Base-by-base conservation (phyloP, 1,140 invertebrate genomes). In the Diachasmimorpha longicaudata region DNA sequence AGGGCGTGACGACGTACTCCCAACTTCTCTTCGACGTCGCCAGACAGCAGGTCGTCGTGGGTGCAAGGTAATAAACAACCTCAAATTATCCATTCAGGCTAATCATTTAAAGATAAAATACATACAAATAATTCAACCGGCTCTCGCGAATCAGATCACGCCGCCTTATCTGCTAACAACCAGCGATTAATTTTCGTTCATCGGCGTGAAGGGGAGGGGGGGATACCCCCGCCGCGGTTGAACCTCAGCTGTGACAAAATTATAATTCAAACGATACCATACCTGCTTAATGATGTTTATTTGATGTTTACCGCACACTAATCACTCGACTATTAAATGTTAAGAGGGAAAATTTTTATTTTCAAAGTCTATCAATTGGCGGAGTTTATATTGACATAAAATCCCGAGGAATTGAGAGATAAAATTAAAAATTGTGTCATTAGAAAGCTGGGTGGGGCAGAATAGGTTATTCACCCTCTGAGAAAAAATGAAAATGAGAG, bases 11-110 rank as follows among this genome's bases (percentile, higher is more conserved):
- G 42, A 92, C 92, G 74, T 96, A 93, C 88, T 93, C 94, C 9
- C 93, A 95, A 88, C 88, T 96, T 82, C 88, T 95, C 23, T 96
- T 96, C 85, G 95, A 96, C 89, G 93, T 96, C 36, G 92, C 93
- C 67, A 92, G 94, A 83, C 93, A 95, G 84, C 95, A 96, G 88
- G 89, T 97, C 75, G 90, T 96, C 76, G 93, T 95, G 77, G 94
- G 94, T 72, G 94, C 94, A 74, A 92, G 94, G 94, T 95, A 89
- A 91, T 70, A 13, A 73, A 23, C 39, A 14, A 48, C 6, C n/a
- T 4, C 6, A 55, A 13, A 55, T 55, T 8, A 55, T 0, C 9
- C 6, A 55, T 55, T 55, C 48, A 16, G 19, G 4, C 14, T 63
- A 63, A 63, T 19, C 5, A 63, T 25, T 25, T 63, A 14, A 63